Evolutionary conservation across 2,888 invertebrate species (phyloP), one percentile per base, ranked within the genome.

Genomic region (Tinea pellionella): DNA sequence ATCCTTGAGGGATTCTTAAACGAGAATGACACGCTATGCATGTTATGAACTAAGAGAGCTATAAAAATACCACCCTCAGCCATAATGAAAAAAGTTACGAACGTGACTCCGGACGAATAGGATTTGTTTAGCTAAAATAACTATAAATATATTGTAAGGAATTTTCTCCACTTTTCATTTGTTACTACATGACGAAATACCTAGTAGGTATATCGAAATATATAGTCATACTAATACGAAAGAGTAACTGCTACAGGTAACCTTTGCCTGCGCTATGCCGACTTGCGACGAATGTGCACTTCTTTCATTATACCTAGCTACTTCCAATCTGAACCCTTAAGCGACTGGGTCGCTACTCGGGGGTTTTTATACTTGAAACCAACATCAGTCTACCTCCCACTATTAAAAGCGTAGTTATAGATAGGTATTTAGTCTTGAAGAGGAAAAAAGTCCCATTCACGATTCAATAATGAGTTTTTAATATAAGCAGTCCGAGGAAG

Each of bases 401-500:
- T n/a, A n/a, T n/a, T n/a, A n/a, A n/a, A n/a, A n/a, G n/a, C n/a
- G n/a, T n/a, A n/a, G n/a, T n/a, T n/a, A n/a, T n/a, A n/a, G n/a
- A n/a, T n/a, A n/a, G n/a, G n/a, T n/a, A n/a, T n/a, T n/a, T n/a
- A n/a, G n/a, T n/a, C 9, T n/a, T 37, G 11, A 12, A 37, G 11
- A 37, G 37, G 37, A 37, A 37, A 37, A 37, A 37, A 37, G 37
- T 47, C 47, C 15, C 47, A 18, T 53, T 18, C 24, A 19, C 24
- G 53, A 53, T 53, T 53, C 57, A 57, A 57, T 57, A 57, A 57
- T 57, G 57, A 57, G 57, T 57, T 57, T 57, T 57, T 57, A 57
- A 57, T 57, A 57, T 57, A 57, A 57, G 57, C 32, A 32, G 57
- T 57, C 57, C 57, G 57, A 30, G 57, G 32, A 13, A 30, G 12